These are phyloP conservation scores for Drosophila cracens DNA, from an alignment of 2,888 invertebrate species.

Conservation along the genomic window DNA sequence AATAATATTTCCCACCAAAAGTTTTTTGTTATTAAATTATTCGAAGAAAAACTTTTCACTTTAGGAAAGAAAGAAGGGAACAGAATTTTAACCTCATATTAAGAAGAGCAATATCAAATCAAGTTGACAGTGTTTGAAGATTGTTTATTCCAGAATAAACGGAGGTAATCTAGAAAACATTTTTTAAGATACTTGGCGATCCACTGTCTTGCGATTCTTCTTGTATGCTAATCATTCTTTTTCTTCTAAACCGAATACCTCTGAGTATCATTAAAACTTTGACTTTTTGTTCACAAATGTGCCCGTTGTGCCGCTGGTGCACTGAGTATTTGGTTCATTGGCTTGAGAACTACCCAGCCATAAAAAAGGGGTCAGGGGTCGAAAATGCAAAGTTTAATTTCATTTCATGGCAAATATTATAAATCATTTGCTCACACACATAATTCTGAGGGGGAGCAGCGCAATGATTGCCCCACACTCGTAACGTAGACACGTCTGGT, in stretches of 20 bases:
- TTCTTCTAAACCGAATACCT: not conserved
- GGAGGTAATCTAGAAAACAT: not conserved
- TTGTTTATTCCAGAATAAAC: not conserved
- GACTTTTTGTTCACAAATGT: not conserved
- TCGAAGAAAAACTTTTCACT: not conserved
- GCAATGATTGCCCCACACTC: slow-evolving; percentile 61
- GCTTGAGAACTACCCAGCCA: slow-evolving; percentile 29
- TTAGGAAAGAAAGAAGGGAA: not conserved
- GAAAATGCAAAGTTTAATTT: slow-evolving; percentile 77
- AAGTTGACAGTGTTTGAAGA: not conserved
- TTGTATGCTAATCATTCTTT: not conserved
- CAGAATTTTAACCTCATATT: not conserved
- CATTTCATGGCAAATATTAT: slow-evolving; percentile 78
- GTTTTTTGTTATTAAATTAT: not conserved
- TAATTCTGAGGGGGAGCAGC: slow-evolving; percentile 44
- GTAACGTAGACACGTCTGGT: slow-evolving; percentile 30
- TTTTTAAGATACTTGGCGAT: not conserved
- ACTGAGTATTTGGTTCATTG: slow-evolving; percentile 3
- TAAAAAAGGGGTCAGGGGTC: slow-evolving; percentile 69
- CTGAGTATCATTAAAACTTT: not conserved
- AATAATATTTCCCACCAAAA: not conserved
- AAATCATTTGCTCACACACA: slow-evolving; percentile 73
- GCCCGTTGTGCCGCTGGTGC: not conserved
- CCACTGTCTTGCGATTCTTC: not conserved
- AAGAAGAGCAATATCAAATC: not conserved